Conservation (phyloP, 1,140 invertebrate species). For the Grapholita molesta region DNA sequence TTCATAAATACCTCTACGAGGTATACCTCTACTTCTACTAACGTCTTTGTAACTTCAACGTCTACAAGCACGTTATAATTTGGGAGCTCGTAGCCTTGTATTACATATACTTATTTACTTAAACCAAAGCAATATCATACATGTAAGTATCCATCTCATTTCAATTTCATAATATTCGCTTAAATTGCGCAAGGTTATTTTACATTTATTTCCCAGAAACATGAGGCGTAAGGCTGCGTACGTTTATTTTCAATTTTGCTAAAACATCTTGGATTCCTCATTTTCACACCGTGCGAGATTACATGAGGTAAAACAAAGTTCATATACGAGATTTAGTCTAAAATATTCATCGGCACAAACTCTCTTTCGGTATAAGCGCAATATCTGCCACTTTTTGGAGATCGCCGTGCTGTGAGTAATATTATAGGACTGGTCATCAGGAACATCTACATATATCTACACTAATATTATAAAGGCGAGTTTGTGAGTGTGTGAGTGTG, state of each 20-base stretch:
- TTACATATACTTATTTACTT: not conserved
- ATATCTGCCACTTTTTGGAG: conserved; percentile 15
- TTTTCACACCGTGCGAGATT: conserved; percentile 35
- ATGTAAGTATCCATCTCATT: not conserved
- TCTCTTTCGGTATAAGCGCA: conserved; percentile 25
- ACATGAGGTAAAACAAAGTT: conserved; percentile 29
- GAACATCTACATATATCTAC: too few relatives aligned
- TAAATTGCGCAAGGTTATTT: not conserved
- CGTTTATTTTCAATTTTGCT: conserved; percentile 37
- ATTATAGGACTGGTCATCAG: not conserved
- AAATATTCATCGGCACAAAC: conserved; percentile 48
- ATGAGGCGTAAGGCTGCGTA: not conserved
- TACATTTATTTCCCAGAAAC: not conserved
- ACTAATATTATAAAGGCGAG: too few relatives aligned
- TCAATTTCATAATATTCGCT: not conserved
- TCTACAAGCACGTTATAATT: too few relatives aligned
- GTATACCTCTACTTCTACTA: too few relatives aligned
- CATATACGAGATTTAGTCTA: conserved; percentile 37
- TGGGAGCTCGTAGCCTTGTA: too few relatives aligned
- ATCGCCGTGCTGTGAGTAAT: not conserved
- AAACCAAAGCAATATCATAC: not conserved
- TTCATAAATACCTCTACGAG: too few relatives aligned
- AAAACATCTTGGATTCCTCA: conserved; percentile 44
- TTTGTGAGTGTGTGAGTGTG: too few relatives aligned
- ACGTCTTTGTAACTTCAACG: too few relatives aligned